Conservation (phyloP, 2,797 vertebrate genomes). For the Bufotes viridis region DNA sequence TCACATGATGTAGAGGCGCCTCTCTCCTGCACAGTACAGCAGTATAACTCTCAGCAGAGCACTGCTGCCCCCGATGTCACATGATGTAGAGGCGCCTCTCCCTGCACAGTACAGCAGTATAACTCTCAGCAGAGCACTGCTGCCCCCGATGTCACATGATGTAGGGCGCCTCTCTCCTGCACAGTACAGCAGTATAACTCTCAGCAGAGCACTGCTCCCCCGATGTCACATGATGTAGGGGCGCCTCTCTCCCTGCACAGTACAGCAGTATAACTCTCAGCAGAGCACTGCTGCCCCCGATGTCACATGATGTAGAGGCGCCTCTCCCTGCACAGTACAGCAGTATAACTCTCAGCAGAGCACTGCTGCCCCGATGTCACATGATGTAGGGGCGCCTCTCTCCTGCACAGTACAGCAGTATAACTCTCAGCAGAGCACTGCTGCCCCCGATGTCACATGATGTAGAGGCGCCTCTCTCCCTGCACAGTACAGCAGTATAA, state of each 20-base stretch:
- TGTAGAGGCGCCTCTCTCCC: not conserved
- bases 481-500: not conserved
- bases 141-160: not conserved
- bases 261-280: not conserved
- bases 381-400: not conserved
- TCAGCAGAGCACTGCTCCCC: too few relatives aligned
- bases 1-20: not conserved
- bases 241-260: too few relatives aligned
- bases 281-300: not conserved
- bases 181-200: not conserved
- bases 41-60: too few relatives aligned
- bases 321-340: not conserved
- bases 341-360: not conserved
- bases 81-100: not conserved
- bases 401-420: not conserved
- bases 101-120: not conserved
- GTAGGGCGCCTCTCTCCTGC: not conserved
- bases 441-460: not conserved
- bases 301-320: not conserved
- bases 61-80: not conserved
- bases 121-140: too few relatives aligned
- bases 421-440: too few relatives aligned
- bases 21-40: not conserved
- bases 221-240: not conserved
- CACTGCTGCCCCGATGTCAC: not conserved